These are phyloP conservation scores for Phrynocephalus forsythii DNA, from an alignment of 2,797 vertebrate species.

Conservation along the genomic window DNA sequence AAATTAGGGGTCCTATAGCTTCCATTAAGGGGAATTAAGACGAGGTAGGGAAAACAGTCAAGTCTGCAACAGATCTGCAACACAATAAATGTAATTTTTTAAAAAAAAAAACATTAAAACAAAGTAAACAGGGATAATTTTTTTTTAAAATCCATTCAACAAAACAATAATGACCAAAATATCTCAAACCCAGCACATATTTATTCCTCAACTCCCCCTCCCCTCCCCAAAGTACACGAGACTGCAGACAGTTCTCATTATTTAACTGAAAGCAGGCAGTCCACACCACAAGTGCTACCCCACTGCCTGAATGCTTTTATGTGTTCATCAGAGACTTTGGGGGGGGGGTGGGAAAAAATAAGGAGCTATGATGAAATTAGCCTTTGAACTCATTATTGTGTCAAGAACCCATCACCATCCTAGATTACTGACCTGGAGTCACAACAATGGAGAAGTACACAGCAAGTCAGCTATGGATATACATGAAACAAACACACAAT, in stretches of 20 bases:
- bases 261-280: neutral
- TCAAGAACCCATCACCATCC: rapidly evolving
- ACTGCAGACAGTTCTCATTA: neutral
- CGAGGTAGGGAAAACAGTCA: too few species aligned
- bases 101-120: neutral
- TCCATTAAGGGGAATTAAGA: too few species aligned
- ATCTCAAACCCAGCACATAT: neutral
- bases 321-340: neutral
- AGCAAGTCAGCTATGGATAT: neutral
- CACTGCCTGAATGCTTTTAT: neutral
- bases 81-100: neutral
- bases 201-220: too few species aligned
- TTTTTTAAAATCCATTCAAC: too few species aligned
- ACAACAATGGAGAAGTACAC: neutral
- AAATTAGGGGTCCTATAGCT: too few species aligned
- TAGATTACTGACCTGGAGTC: conserved; percentile 14
- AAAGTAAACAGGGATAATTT: neutral
- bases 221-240: neutral
- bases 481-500: rapidly evolving
- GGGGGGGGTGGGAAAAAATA: neutral
- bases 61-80: too few species aligned
- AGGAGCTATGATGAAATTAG: neutral
- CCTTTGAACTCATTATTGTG: neutral
- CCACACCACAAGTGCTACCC: neutral
- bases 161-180: neutral